Evolutionary conservation across 1,140 invertebrate genomes (phyloP), one percentile per base, ranked within the genome.

Genomic region (Drosophila ironensis): DNA sequence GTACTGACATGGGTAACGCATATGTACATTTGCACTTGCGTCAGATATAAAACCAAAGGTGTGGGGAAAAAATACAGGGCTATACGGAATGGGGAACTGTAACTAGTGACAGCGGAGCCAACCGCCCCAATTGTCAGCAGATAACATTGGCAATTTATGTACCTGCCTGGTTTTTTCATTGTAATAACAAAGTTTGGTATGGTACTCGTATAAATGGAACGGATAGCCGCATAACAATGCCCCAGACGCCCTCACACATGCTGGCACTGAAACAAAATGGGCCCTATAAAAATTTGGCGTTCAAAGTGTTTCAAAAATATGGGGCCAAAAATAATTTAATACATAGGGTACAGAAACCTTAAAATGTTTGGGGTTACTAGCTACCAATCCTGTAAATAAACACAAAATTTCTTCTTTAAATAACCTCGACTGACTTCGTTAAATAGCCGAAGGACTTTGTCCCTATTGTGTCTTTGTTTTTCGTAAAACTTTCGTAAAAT

Each of bases 111-210:
- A 44, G 53, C 53, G 52, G 57, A 14, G 16, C 59, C 59, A 63
- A 22, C 61, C 51, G 64, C 51, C 63, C 63, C 52, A 50, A 63
- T 63, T 63, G 61, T 44, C 64, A 35, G 16, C 30, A 68, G 60
- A 76, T 69, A 72, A 72, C 51, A 77, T 72, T 53, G 41, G 38
- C 28, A 59, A 67, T 76, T 67, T 77, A 60, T 77, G 61, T 72
- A 41, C 70, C 59, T 51, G 64, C 67, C 72, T 46, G 66, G 22
- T 69, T 27, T 56, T 72, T 54, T 67, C 64, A 51, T 44, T 80
- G 63, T 72, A 59, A 82, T 74, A 81, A 81, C 52, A 76, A 69
- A 82, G 37, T 76, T 75, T 9, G 40, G 33, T 60, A 46, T 50
- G 27, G 40, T 27, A 35, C n/a, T 33, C 22, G 57, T 50, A 67